phyloP scores from a whole-genome alignment of 2,113 vertebrate species.

The Hippocampus comes region DNA sequence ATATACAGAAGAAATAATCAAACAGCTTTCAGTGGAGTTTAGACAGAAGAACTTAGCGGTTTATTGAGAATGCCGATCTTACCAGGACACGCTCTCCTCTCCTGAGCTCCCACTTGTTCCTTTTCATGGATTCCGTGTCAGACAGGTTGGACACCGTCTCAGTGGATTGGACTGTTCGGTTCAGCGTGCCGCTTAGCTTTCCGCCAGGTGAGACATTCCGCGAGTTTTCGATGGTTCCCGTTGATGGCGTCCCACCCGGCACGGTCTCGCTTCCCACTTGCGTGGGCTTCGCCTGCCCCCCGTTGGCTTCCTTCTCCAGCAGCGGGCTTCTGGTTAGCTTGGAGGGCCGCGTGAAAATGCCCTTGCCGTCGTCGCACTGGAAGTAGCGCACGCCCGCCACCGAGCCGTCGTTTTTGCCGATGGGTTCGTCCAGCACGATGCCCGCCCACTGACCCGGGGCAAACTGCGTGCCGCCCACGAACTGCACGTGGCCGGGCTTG shows the following conservation, averaged over 20 bases:
- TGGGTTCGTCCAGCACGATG: constrained; percentile 87
- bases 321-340: constrained; percentile 76
- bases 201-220: constrained; percentile 6
- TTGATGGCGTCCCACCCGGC: constrained; percentile 48
- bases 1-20: background rate
- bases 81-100: constrained; percentile 92
- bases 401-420: constrained; percentile 92
- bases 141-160: constrained; percentile 94
- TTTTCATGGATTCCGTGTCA: constrained; percentile 88
- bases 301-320: constrained; percentile 80
- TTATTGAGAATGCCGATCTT: constrained; percentile 24
- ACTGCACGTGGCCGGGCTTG: constrained; percentile 91
- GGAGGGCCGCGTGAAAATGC: constrained; percentile 92
- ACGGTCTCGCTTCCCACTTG: background rate
- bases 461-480: constrained; percentile 90
- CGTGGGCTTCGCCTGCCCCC: constrained; percentile 64
- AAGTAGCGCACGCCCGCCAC: constrained; percentile 91
- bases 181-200: constrained; percentile 40
- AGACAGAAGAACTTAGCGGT: background rate
- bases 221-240: constrained; percentile 9
- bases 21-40: background rate
- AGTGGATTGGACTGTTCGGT: constrained; percentile 81
- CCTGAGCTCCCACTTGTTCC: constrained; percentile 88
- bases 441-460: constrained; percentile 96
- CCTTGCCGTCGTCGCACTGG: constrained; percentile 85